Evolutionary conservation across 1,140 invertebrate genomes (phyloP), one percentile per base, ranked within the genome.

Genomic region (Pachypeltis micranthus): DNA sequence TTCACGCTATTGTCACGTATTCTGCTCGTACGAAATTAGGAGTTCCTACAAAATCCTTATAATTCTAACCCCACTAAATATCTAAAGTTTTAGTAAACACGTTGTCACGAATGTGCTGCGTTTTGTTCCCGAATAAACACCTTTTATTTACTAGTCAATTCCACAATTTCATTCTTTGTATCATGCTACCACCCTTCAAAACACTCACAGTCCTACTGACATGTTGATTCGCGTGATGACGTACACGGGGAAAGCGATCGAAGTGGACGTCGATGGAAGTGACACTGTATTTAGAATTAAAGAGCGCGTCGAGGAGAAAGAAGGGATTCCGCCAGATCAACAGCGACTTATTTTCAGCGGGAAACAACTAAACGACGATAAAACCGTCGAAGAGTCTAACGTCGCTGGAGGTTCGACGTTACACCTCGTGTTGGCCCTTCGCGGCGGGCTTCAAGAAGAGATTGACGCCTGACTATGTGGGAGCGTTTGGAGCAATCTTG

Each of bases 271-370:
- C 73, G 95, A 98, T 77, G 94, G 94, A 21, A 97, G 92, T 72
- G 95, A 98, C 76, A 96, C 95, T 81, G 94, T 98, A 44, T 93
- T 97, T 75, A 81, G 96, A 71, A 98, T 98, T 66, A 99, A 99
- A 78, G 96, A 99, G 78, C 81, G 94, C n/a, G 27, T 34, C 1
- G 58, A 34, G 10, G 31, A 59, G 19, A 59, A 59, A 59, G 58
- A 39, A n/a, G 31, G 31, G 7, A 31, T 59, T 19, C 28, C 58
- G 7, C 31, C 58, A 1, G 27, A 1, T n/a, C 31, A 39, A 28
- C 58, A 59, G 26, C 58, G 58, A 12, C 31, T 59, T 55, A 61
- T 31, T 27, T 31, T 61, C 59, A 25, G 29, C 44, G 44, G 25
- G 29, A 39, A 62, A 44, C 3, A 55, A 44, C 24, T 65, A 21